These are phyloP conservation scores for Malaclemys terrapin DNA, from an alignment of 2,113 vertebrate genomes.

Conservation along the genomic window DNA sequence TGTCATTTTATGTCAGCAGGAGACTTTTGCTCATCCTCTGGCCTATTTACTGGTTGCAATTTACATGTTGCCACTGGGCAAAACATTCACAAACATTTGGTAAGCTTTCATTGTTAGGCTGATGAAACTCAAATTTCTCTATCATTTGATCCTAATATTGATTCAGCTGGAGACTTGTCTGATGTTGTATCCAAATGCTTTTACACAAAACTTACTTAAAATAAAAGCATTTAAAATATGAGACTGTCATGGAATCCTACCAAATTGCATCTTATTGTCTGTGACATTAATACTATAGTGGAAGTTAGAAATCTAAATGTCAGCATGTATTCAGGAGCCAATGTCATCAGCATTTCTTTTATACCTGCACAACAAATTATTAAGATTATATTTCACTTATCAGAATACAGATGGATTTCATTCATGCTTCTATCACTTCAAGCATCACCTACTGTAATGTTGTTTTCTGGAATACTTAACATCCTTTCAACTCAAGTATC, in stretches of 20 bases:
- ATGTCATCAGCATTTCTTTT: background rate
- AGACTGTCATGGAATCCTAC: background rate
- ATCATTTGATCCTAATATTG: background rate
- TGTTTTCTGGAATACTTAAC: background rate
- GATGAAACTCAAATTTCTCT: slow-evolving; percentile 29
- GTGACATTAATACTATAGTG: background rate
- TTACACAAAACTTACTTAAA: background rate
- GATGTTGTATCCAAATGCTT: background rate
- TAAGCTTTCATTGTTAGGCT: background rate
- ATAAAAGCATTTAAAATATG: background rate
- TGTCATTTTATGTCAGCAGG: slow-evolving; percentile 50
- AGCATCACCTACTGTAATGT: background rate
- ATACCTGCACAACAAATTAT: background rate
- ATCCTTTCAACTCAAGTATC: background rate
- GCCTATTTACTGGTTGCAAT: slow-evolving; percentile 29
- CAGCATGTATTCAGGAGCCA: background rate
- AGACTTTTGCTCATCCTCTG: slow-evolving; percentile 36
- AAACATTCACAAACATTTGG: slow-evolving; percentile 27
- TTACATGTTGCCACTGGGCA: slow-evolving; percentile 16
- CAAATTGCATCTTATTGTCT: background rate
- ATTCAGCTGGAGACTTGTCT: background rate
- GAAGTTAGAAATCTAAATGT: background rate
- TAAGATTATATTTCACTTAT: background rate
- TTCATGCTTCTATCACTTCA: background rate
- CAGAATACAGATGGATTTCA: background rate